phyloP scores from a whole-genome alignment of 2,888 invertebrate genomes.

The Loripinus fragilis region DNA sequence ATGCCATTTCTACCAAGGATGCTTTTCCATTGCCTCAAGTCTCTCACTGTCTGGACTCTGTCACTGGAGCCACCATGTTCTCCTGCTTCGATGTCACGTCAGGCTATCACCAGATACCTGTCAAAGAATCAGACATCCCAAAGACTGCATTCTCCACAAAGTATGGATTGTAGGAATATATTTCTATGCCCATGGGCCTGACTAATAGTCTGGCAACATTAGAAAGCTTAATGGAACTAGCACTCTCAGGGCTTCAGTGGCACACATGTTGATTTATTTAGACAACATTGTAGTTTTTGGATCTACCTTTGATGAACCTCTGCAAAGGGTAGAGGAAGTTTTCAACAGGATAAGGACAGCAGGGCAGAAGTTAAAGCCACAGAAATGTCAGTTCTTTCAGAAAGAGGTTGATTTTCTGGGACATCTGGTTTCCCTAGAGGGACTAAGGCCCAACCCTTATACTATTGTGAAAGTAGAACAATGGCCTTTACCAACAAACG shows the following conservation, averaged over 20 bases:
- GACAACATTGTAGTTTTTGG: slow-evolving; percentile 37
- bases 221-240: slow-evolving; percentile 31
- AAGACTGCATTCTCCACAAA: slow-evolving; percentile 39
- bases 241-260: slow-evolving; percentile 40
- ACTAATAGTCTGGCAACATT: slow-evolving; percentile 30
- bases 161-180: slow-evolving; percentile 35
- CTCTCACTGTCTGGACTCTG: neutral
- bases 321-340: slow-evolving; percentile 27
- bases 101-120: neutral
- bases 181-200: slow-evolving; percentile 26
- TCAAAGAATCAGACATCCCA: neutral
- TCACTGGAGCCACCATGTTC: neutral
- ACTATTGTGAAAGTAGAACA: slow-evolving; percentile 42
- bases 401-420: slow-evolving; percentile 43
- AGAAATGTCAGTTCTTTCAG: slow-evolving; percentile 42
- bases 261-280: slow-evolving; percentile 39
- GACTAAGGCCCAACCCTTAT: slow-evolving; percentile 41
- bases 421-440: slow-evolving; percentile 30
- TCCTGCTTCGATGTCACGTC: neutral
- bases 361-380: slow-evolving; percentile 30
- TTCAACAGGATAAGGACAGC: slow-evolving; percentile 19
- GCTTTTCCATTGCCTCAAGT: neutral
- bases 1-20: neutral
- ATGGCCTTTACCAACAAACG: slow-evolving; percentile 43
- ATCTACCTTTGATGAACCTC: slow-evolving; percentile 38